Percentiles rank a stretch among this genome's conserved stretches.
Evolutionary conservation across 53 echinoderm and acorn worm genomes (phyloP).

Genomic region (Astropecten irregularis): DNA sequence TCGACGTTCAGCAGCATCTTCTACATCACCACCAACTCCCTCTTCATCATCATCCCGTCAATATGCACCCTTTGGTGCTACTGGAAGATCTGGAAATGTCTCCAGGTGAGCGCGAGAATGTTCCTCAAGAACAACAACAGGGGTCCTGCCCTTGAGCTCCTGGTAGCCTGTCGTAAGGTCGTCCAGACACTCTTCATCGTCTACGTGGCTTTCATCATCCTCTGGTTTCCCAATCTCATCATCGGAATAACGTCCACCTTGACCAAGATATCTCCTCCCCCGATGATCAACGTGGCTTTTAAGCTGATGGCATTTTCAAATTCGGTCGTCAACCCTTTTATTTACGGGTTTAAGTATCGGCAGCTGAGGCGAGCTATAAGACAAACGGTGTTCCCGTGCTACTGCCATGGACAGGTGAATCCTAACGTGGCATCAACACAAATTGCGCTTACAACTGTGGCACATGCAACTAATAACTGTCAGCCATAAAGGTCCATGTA

Average conservation of each 20-base stretch:
- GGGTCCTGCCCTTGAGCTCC: conserved; percentile 54
- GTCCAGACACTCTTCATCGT: conserved; percentile 78
- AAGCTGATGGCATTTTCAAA: conserved; percentile 84
- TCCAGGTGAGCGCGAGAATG: conserved; percentile 58
- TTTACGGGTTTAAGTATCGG: conserved; percentile 91
- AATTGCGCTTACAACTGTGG: too few relatives aligned
- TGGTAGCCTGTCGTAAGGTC: conserved; percentile 74
- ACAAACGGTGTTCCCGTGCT: not conserved
- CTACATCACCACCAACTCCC: conserved; percentile 73
- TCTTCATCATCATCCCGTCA: conserved; percentile 71
- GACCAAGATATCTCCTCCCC: not conserved
- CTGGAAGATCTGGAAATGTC: conserved; percentile 61
- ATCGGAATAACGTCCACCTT: conserved; percentile 78
- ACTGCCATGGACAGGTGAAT: not conserved
- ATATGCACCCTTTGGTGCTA: conserved; percentile 59
- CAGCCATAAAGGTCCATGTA: too few relatives aligned
- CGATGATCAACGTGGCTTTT: conserved; percentile 15
- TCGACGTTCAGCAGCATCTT: conserved; percentile 67
- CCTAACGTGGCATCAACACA: not conserved
- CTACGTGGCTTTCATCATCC: conserved; percentile 71
- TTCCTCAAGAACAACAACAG: conserved; percentile 46
- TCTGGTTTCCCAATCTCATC: conserved; percentile 83
- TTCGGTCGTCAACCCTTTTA: conserved; percentile 88
- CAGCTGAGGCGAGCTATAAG: conserved; percentile 81
- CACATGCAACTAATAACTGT: too few relatives aligned